Percentiles rank a stretch among this genome's conserved stretches.
These are phyloP conservation scores for Phaethon lepturus DNA, from an alignment of 2,113 vertebrate species.

Conservation along the genomic window DNA sequence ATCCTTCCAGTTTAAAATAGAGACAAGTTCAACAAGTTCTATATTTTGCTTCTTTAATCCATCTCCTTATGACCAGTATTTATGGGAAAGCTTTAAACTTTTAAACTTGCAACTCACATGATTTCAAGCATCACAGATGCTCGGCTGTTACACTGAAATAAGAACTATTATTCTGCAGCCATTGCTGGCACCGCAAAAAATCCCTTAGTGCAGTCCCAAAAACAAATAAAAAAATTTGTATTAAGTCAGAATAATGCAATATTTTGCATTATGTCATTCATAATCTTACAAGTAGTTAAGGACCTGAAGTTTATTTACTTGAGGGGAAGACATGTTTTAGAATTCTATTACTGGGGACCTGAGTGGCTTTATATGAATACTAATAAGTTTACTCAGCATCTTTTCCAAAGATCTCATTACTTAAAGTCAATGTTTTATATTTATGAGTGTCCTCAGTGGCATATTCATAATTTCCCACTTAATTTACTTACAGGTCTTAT, in stretches of 20 bases:
- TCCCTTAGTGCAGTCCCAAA: neutral
- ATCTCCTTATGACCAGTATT: slow-evolving; percentile 69
- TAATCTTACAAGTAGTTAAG: neutral
- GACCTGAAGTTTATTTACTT: neutral
- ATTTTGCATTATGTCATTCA: neutral
- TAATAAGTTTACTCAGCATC: neutral
- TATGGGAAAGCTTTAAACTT: slow-evolving; percentile 61
- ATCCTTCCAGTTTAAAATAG: slow-evolving; percentile 65
- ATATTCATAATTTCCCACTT: neutral
- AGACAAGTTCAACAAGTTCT: slow-evolving; percentile 68
- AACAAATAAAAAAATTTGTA: neutral
- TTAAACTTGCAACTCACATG: slow-evolving; percentile 28
- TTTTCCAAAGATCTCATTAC: neutral
- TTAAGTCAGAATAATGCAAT: neutral
- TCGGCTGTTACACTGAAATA: neutral
- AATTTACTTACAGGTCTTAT: neutral
- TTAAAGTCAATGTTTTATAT: neutral
- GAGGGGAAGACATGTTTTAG: neutral
- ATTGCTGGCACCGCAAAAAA: neutral
- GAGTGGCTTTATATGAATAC: neutral
- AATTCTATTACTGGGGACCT: neutral
- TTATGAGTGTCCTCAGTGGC: neutral
- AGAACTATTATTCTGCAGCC: neutral
- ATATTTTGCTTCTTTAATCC: slow-evolving; percentile 68
- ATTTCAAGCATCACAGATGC: slow-evolving; percentile 16